Conservation (phyloP, 2,797 vertebrate species). For the Gallirallus australis region DNA sequence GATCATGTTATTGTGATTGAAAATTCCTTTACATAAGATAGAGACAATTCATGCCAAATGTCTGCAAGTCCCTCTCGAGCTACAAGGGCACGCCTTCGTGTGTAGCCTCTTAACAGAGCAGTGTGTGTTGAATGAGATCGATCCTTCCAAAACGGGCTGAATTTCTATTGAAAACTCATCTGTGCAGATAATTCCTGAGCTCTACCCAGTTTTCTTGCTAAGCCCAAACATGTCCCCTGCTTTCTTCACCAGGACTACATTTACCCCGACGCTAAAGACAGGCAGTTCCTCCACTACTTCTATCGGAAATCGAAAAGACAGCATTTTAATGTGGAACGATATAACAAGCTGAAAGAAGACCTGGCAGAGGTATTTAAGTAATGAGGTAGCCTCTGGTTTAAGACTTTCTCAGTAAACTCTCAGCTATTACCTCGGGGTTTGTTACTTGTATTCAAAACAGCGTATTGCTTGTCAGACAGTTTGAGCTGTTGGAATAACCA, state of each 20-base stretch:
- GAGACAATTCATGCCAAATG: not conserved
- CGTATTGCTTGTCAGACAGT: not conserved
- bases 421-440: not conserved
- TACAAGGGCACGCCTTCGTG: not conserved
- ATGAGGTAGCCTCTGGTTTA: not conserved
- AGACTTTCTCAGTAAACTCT: not conserved
- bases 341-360: constrained; percentile 90
- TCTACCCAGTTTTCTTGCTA: not conserved
- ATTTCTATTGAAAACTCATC: not conserved
- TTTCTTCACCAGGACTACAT: constrained; percentile 86
- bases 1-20: accelerated
- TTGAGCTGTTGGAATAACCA: not conserved
- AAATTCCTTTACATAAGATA: not conserved
- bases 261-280: constrained; percentile 84
- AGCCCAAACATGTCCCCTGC: not conserved
- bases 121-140: not conserved
- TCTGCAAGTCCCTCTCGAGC: not conserved
- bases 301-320: constrained; percentile 84
- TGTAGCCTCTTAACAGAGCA: not conserved
- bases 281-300: constrained; percentile 92
- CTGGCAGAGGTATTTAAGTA: constrained; percentile 83
- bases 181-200: not conserved
- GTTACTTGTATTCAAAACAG: not conserved
- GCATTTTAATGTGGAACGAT: constrained; percentile 86
- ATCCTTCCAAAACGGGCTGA: not conserved